Percentiles rank a stretch among this genome's conserved stretches.
Evolutionary conservation across 2,888 invertebrate species (phyloP).

Genomic region (Drosophila phalerata): DNA sequence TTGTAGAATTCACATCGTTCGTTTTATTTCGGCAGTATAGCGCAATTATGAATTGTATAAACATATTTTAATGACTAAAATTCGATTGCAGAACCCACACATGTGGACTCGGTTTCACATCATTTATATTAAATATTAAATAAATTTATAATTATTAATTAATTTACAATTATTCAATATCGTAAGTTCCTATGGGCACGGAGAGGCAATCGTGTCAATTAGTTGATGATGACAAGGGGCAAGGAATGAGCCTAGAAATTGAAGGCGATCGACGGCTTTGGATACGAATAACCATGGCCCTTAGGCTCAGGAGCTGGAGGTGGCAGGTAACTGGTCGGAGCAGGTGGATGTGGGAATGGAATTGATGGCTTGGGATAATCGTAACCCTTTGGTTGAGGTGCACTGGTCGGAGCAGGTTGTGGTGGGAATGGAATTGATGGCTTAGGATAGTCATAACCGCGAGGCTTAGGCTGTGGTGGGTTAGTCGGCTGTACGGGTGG

Average conservation of each 20-base stretch:
- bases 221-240: constrained; percentile 48
- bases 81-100: constrained; percentile 66
- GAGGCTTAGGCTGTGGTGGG: constrained; percentile 30
- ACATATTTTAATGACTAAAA: constrained; percentile 83
- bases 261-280: constrained; percentile 74
- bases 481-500: constrained; percentile 45
- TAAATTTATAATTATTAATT: constrained; percentile 75
- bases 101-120: constrained; percentile 65
- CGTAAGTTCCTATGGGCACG: constrained; percentile 77
- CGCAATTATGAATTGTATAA: constrained; percentile 64
- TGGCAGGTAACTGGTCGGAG: constrained; percentile 47
- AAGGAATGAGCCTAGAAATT: constrained; percentile 57
- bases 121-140: constrained; percentile 76
- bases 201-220: constrained; percentile 76
- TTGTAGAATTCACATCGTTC: constrained; percentile 45
- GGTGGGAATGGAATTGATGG: constrained; percentile 47
- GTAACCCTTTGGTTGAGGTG: constrained; percentile 52
- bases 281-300: constrained; percentile 72
- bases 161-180: constrained; percentile 78
- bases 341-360: constrained; percentile 50
- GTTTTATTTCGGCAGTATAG: constrained; percentile 68
- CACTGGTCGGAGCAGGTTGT: constrained; percentile 26
- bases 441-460: constrained; percentile 66
- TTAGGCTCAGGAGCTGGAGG: constrained; percentile 60
- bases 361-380: constrained; percentile 59